Conservation (phyloP, 2,797 vertebrate species). For the Presbytis comata region DNA sequence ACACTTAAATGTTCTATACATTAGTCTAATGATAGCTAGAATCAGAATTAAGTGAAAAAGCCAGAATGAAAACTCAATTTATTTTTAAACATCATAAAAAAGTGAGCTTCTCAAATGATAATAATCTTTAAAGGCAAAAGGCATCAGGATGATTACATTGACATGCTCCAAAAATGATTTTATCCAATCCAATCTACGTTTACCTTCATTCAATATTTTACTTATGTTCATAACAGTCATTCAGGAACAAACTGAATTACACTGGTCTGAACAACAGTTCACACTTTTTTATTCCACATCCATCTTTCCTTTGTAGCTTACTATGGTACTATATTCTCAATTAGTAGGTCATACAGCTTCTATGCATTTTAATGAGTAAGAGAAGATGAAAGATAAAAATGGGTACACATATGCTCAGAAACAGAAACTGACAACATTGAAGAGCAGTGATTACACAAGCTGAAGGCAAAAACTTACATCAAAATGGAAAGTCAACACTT, state of each 20-base stretch:
- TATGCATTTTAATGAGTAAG: background rate
- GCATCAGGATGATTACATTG: background rate
- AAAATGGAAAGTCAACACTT: background rate
- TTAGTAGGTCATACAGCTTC: background rate
- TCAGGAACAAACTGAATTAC: background rate
- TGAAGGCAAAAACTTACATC: background rate
- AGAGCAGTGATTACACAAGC: background rate
- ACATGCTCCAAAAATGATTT: background rate
- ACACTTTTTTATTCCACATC: background rate
- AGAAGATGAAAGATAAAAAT: background rate
- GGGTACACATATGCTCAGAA: background rate
- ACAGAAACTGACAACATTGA: background rate
- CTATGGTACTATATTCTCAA: background rate
- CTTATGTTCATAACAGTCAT: background rate
- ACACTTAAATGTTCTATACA: background rate
- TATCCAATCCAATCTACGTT: background rate
- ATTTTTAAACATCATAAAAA: constrained; percentile 9
- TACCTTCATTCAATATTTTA: background rate
- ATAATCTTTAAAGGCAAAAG: background rate
- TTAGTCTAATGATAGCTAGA: background rate
- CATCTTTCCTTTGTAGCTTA: background rate
- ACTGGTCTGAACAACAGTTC: background rate
- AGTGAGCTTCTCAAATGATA: background rate
- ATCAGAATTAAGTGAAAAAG: background rate
- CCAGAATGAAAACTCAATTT: background rate